phyloP scores from a whole-genome alignment of 2,888 invertebrate species.

The Shargacucullia verbasci region DNA sequence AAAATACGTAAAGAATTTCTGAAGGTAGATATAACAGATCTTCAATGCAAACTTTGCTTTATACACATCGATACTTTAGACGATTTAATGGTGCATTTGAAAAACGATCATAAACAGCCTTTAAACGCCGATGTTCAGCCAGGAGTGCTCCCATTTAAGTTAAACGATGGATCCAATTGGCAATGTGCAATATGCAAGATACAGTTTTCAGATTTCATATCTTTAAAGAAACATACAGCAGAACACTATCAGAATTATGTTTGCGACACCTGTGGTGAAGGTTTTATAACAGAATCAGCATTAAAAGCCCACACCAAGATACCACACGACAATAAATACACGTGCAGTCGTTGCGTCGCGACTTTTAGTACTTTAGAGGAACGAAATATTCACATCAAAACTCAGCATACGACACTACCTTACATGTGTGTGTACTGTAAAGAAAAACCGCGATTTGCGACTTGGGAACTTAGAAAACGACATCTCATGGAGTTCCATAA shows the following conservation, averaged over 20 bases:
- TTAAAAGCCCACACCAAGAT: conserved; percentile 79
- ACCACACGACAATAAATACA: conserved; percentile 83
- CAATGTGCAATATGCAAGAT: conserved; percentile 82
- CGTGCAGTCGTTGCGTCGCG: conserved; percentile 81
- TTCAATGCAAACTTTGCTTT: conserved; percentile 83
- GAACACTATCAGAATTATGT: conserved; percentile 85
- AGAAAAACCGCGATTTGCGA: conserved; percentile 82
- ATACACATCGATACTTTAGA: conserved; percentile 78
- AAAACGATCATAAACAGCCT: conserved; percentile 83
- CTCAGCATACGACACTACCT: conserved; percentile 79
- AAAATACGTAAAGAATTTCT: conserved; percentile 82
- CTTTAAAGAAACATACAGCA: conserved; percentile 79
- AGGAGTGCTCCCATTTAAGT: conserved; percentile 82
- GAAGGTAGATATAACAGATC: conserved; percentile 82
- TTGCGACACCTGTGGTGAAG: conserved; percentile 84
- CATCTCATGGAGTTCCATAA: conserved; percentile 85
- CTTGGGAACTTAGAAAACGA: conserved; percentile 81
- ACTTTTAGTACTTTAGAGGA: conserved; percentile 82
- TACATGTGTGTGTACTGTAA: conserved; percentile 85
- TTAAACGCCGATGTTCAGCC: conserved; percentile 81
- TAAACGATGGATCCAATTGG: conserved; percentile 81
- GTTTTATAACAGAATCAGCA: conserved; percentile 82
- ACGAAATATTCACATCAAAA: conserved; percentile 79
- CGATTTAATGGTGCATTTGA: conserved; percentile 77
- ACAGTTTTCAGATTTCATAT: conserved; percentile 80